Conservation (phyloP, 2,797 vertebrate species). For the Enteromius unitaeniatus region DNA sequence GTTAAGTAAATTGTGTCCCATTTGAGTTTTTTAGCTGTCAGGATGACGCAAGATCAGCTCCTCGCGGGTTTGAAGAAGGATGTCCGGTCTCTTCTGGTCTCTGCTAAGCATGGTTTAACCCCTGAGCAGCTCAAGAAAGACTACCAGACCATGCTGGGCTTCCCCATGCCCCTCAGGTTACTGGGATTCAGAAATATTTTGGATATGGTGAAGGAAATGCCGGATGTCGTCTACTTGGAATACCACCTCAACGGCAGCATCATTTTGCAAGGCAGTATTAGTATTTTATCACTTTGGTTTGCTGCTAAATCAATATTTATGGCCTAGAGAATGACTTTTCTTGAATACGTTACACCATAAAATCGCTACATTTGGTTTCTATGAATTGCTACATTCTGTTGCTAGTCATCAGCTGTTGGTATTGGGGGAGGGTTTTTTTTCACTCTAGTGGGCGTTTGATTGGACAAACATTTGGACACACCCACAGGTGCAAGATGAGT, state of each 20-base stretch:
- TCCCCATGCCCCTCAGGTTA: constrained; percentile 78
- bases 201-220: constrained; percentile 87
- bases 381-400: neutral
- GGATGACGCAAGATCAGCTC: constrained; percentile 74
- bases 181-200: constrained; percentile 85
- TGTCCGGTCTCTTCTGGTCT: constrained; percentile 85
- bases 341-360: neutral
- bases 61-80: constrained; percentile 85
- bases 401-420: neutral
- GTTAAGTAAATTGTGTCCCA: neutral
- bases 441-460: neutral
- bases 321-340: neutral
- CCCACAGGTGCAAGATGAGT: neutral
- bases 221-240: constrained; percentile 81
- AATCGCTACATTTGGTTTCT: neutral
- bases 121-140: constrained; percentile 81
- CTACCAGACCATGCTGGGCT: constrained; percentile 83
- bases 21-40: constrained; percentile 22
- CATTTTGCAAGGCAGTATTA: constrained; percentile 81
- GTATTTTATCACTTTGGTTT: neutral
- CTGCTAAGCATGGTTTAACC: constrained; percentile 82
- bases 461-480: constrained; percentile 10
- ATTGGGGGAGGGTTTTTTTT: neutral
- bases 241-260: constrained; percentile 67
- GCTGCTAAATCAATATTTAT: neutral